phyloP scores from a whole-genome alignment of 2,113 vertebrate species.

The Dicerorhinus sumatrensis region DNA sequence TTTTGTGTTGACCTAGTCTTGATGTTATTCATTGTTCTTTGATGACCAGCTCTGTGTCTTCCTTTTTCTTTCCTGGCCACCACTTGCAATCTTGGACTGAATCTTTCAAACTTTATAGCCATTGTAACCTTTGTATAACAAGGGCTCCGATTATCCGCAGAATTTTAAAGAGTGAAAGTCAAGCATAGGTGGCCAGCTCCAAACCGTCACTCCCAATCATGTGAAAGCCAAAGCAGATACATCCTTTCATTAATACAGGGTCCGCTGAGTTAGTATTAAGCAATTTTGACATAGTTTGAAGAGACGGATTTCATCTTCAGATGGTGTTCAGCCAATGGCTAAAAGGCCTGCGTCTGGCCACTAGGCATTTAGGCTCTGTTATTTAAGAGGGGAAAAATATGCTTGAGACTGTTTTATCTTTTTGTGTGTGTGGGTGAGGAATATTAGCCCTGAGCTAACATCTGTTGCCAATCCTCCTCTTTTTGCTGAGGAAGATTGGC shows the following conservation, averaged over 20 bases:
- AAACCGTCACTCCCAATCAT: conserved; percentile 45
- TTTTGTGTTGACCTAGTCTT: not conserved
- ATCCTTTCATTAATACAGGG: conserved; percentile 32
- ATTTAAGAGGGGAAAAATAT: conserved; percentile 55
- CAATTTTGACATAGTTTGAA: conserved; percentile 60
- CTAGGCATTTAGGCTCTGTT: conserved; percentile 38
- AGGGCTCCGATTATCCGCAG: conserved; percentile 55
- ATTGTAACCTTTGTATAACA: conserved; percentile 53
- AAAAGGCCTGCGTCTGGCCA: conserved; percentile 50
- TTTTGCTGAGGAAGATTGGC: too few relatives aligned
- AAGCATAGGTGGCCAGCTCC: conserved; percentile 19
- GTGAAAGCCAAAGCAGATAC: conserved; percentile 40
- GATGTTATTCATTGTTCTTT: conserved; percentile 7
- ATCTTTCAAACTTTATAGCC: conserved; percentile 52
- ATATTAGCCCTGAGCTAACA: too few relatives aligned
- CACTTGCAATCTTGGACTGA: not conserved
- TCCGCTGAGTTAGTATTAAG: conserved; percentile 76
- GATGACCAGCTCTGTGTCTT: conserved; percentile 3
- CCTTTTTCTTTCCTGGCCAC: not conserved
- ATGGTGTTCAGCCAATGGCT: conserved; percentile 46
- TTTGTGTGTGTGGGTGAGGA: too few relatives aligned
- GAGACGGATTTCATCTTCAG: conserved; percentile 70
- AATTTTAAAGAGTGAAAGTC: conserved; percentile 44
- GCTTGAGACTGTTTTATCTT: conserved; percentile 24
- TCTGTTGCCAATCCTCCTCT: too few relatives aligned